These are phyloP conservation scores for Pogoniulus pusillus DNA, from an alignment of 2,797 vertebrate genomes.

Conservation along the genomic window DNA sequence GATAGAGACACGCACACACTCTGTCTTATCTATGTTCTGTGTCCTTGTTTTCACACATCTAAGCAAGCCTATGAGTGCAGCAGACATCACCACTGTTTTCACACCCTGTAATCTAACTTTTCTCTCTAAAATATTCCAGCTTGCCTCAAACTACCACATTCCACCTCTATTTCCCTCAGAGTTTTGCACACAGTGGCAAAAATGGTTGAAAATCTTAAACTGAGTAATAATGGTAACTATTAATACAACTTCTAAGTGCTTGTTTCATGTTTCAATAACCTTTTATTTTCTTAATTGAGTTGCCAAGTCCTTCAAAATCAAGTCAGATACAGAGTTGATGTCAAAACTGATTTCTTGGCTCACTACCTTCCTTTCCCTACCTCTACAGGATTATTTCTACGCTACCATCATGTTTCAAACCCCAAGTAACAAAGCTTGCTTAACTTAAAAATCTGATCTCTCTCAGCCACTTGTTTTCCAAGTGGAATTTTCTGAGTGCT, in stretches of 20 bases:
- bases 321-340: neutral
- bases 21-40: too few relatives aligned
- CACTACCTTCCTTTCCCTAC: neutral
- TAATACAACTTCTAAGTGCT: neutral
- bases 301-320: neutral
- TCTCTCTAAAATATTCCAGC: too few relatives aligned
- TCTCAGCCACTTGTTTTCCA: neutral
- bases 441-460: neutral
- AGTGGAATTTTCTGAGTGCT: neutral
- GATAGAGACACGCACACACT: too few relatives aligned
- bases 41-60: too few relatives aligned
- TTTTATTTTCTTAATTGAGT: neutral
- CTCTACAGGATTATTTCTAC: neutral
- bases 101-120: too few relatives aligned
- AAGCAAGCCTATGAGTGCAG: too few relatives aligned
- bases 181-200: too few relatives aligned
- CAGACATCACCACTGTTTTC: too few relatives aligned
- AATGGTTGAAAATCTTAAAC: neutral
- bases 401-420: neutral
- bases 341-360: neutral
- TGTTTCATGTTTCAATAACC: neutral
- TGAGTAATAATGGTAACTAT: neutral
- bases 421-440: neutral
- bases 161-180: too few relatives aligned
- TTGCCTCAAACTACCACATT: too few relatives aligned